Evolutionary conservation across 2,113 vertebrate genomes (phyloP), one percentile per base, ranked within the genome.

Genomic region (Acrocephalus arundinaceus): DNA sequence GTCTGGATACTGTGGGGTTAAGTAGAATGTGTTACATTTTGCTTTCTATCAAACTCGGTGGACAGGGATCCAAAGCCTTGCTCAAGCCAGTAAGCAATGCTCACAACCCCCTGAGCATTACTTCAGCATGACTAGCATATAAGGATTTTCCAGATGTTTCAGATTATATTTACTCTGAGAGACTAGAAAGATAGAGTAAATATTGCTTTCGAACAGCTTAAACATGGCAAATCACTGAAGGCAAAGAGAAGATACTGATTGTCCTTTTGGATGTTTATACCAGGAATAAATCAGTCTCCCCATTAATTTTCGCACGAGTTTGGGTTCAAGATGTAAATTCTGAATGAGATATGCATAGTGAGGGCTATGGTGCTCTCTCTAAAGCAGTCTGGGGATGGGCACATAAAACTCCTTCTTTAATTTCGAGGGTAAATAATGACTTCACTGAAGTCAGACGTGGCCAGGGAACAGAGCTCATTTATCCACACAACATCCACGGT

Each of bases 61-160:
- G 54, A 85, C 75, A 66, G 62, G 19, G 89, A 92, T 91, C 81
- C 93, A 96, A 95, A 95, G 54, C 82, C 77, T 48, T 85, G 84
- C 85, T 94, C 1, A 51, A 87, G 95, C 93, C 90, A 92, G 71
- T 58, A 48, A 90, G 90, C 91, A 91, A 90, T 45, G 85, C 61
- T 96, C 91, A 51, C 76, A 90, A 24, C 63, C 85, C 86, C 96
- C 97, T 91, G 98, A 92, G 85, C 98, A 98, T 98, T 95, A 84
- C 75, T 94, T 85, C 84, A 90, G 82, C 87, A 52, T 90, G 85
- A 85, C 78, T 43, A 96, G 92, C 16, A 2, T 17, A 22, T 65
- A 61, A 95, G 70, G 79, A 57, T 94, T 96, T 93, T 91, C 94
- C 94, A 96, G 92, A 93, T 97, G 96, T 92, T 96, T 96, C 90